Conservation (phyloP, 1,140 invertebrate species). For the Cydia splendana region DNA sequence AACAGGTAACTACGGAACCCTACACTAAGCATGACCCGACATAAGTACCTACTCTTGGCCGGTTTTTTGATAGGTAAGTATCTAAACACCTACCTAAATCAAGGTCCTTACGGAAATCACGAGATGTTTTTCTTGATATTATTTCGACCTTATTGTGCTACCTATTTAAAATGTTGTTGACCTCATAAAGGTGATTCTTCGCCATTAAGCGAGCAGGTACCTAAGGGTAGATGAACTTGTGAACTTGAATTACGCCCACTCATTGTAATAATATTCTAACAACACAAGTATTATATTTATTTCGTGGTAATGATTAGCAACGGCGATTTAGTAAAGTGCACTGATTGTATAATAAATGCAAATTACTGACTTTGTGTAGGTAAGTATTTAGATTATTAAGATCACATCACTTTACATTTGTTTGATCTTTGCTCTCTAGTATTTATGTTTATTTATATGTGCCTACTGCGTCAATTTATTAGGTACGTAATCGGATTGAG, state of each 20-base stretch:
- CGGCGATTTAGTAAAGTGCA: constrained; percentile 19
- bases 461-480: not conserved
- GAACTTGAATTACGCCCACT: constrained; percentile 28
- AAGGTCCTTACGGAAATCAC: too few species aligned
- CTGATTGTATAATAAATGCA: constrained; percentile 1
- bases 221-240: constrained; percentile 8
- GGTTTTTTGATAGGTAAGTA: not conserved
- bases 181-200: not conserved
- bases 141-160: not conserved
- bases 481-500: not conserved
- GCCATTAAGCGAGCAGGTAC: not conserved
- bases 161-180: not conserved
- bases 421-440: constrained; percentile 18
- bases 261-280: constrained; percentile 24
- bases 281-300: constrained; percentile 10
- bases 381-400: constrained; percentile 8
- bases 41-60: too few species aligned
- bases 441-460: not conserved
- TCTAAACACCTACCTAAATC: too few species aligned
- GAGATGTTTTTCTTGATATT: too few species aligned
- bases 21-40: too few species aligned
- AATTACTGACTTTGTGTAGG: not conserved
- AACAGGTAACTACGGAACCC: too few species aligned
- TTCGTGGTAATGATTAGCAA: not conserved
- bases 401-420: not conserved